Evolutionary conservation across 2,888 invertebrate genomes (phyloP), one percentile per base, ranked within the genome.

Genomic region (Atethmia centrago): DNA sequence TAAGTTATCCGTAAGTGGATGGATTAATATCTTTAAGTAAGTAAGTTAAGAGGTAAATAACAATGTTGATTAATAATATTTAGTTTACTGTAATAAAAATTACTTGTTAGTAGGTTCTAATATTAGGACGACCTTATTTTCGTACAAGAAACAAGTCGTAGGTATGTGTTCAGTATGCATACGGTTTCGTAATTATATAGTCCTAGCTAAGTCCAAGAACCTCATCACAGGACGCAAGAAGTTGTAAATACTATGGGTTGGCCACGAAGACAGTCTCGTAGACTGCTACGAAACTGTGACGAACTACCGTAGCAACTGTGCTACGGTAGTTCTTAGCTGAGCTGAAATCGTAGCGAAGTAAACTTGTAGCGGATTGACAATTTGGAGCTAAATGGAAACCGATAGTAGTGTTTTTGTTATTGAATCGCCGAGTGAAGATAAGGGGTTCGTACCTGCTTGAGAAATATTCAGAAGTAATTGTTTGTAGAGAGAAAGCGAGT

Each of bases 1-100:
- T 70, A 70, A 83, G 62, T 67, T 69, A 31, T 58, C n/a, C 31
- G 67, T 55, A 14, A 65, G 68, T 58, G 63, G 65, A 55, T 73
- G 67, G 51, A 67, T 51, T 14, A n/a, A 55, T 55, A 61, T 61
- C 14, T 63, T 62, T 25, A 36, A 28, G 49, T 63, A 76, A 70
- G 56, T 65, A 47, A 14, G 12, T 45, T 58, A 4, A 16, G 14
- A 31, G 51, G 5, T 19, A 1, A 67, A 59, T 66, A 28, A n/a
- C 16, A 40, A 68, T 21, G 12, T 31, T 36, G 8, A 8, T 40
- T 5, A 25, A 42, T 16, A 31, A 16, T n/a, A 25, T 25, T 68
- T 64, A 36, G 9, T 36, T 25, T 4, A 28, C 40, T 28, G 21
- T n/a, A 16, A 42, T 16, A 3, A 42, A 21, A 21, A 21, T 4